These are phyloP conservation scores for Phataginus tetradactyla DNA, from an alignment of 2,797 vertebrate genomes.

Conservation along the genomic window DNA sequence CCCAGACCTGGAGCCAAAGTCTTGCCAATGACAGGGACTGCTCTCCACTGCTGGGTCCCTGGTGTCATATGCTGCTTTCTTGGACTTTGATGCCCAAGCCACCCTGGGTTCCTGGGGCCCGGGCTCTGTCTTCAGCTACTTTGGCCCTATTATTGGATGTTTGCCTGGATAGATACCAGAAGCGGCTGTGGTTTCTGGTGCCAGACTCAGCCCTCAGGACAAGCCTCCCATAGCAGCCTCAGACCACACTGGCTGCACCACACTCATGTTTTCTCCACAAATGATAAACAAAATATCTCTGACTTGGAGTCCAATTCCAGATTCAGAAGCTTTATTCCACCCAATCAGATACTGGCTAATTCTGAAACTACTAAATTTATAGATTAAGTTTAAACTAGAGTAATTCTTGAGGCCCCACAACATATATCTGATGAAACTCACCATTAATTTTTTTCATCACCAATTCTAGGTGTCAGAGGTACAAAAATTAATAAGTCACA, in stretches of 20 bases:
- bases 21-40: neutral
- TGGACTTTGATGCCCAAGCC: neutral
- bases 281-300: neutral
- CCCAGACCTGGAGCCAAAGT: neutral
- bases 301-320: neutral
- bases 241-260: neutral
- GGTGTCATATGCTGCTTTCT: neutral
- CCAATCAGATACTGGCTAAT: neutral
- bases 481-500: constrained; percentile 67
- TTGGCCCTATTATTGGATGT: neutral
- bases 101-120: neutral
- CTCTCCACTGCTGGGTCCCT: neutral
- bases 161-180: neutral
- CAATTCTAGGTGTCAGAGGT: constrained; percentile 37
- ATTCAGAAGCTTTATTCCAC: neutral
- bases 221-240: neutral
- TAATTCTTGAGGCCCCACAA: constrained; percentile 4
- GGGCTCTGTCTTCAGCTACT: neutral
- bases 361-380: neutral
- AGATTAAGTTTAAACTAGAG: constrained; percentile 40
- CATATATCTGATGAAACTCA: constrained; percentile 34
- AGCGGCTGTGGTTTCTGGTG: neutral
- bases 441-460: constrained; percentile 53
- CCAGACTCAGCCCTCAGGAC: neutral
- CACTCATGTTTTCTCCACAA: neutral